Conservation (phyloP, 1,140 invertebrate species). For the Cecropterus lyciades region DNA sequence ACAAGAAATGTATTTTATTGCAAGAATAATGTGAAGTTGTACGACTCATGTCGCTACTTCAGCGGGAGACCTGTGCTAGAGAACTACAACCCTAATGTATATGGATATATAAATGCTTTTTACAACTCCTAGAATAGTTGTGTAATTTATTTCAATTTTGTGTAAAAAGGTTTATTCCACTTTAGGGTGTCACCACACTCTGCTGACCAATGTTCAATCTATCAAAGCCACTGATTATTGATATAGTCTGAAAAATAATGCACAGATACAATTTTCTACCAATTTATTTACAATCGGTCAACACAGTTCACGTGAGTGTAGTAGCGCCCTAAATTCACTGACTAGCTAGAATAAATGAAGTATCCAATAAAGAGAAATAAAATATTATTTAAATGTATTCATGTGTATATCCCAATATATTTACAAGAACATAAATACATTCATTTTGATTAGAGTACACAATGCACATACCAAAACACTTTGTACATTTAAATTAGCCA, state of each 20-base stretch:
- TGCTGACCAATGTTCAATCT: background rate
- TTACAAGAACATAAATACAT: slow-evolving; percentile 83
- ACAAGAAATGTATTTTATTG: slow-evolving; percentile 93
- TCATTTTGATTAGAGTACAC: slow-evolving; percentile 75
- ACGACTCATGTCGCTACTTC: slow-evolving; percentile 86
- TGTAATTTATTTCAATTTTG: slow-evolving; percentile 5
- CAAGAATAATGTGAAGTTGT: slow-evolving; percentile 87
- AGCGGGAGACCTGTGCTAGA: slow-evolving; percentile 87
- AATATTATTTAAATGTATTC: slow-evolving; percentile 74
- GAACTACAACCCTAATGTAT: slow-evolving; percentile 91
- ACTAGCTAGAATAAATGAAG: slow-evolving; percentile 41
- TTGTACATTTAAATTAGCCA: slow-evolving; percentile 77
- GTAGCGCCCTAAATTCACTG: slow-evolving; percentile 32
- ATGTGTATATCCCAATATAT: slow-evolving; percentile 79
- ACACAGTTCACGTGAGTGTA: background rate
- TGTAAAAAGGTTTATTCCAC: background rate
- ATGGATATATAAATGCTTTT: slow-evolving; percentile 91
- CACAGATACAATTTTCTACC: too few relatives aligned
- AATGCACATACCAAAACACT: slow-evolving; percentile 76
- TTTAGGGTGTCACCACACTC: background rate
- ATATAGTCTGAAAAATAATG: background rate
- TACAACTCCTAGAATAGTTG: slow-evolving; percentile 84
- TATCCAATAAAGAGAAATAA: slow-evolving; percentile 52
- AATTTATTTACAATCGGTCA: background rate
- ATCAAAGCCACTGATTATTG: background rate